phyloP scores from a whole-genome alignment of 2,797 vertebrate genomes.

The Sebastes goodei region DNA sequence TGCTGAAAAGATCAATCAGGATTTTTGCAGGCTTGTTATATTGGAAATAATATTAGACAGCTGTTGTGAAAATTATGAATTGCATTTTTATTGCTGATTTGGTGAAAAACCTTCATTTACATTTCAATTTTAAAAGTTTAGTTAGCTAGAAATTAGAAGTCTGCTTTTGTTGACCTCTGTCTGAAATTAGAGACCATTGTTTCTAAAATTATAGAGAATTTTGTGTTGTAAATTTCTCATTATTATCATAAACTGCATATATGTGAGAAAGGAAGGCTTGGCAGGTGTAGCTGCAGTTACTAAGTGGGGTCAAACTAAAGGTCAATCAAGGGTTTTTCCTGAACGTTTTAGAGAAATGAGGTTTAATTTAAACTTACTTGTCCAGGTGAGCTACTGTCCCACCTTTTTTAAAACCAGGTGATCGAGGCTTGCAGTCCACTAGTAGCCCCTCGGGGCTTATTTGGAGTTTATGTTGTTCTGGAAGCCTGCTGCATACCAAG shows the following conservation, averaged over 20 bases:
- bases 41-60: background rate
- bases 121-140: background rate
- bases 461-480: constrained; percentile 84
- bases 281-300: background rate
- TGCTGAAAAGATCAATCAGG: background rate
- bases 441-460: constrained; percentile 74
- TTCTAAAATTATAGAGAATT: background rate
- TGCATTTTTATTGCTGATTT: background rate
- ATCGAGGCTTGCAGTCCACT: background rate
- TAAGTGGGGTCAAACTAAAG: background rate
- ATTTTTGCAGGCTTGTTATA: background rate
- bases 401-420: constrained; percentile 45
- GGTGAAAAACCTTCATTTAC: background rate
- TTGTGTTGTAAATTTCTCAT: background rate
- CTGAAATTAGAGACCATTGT: background rate
- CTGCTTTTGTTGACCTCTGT: background rate
- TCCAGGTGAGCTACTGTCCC: constrained; percentile 39
- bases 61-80: background rate
- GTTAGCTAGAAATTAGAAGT: background rate
- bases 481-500: constrained; percentile 79
- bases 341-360: background rate
- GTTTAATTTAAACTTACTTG: background rate
- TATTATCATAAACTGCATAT: background rate
- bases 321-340: background rate
- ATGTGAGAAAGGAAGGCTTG: background rate